Conservation (phyloP, 37 sponge, comb jelly and placozoan species). For the Lycopodina hypogea region DNA sequence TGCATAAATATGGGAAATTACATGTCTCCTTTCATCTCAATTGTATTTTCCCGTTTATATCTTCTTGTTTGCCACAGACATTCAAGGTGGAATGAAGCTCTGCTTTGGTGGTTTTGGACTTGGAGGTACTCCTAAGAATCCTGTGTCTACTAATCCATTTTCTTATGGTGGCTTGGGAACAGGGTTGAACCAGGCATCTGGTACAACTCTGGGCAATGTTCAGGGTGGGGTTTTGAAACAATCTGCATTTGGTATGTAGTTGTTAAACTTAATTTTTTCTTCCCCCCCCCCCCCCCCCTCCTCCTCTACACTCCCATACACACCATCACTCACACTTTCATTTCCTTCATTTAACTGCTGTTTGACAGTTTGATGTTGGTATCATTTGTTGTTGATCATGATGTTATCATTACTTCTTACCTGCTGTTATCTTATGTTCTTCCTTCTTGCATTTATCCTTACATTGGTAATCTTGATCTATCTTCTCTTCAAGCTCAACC, state of each 20-base stretch:
- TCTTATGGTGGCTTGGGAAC: too few species aligned
- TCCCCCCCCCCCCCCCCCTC: neutral
- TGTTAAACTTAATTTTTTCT: neutral
- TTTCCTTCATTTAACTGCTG: neutral
- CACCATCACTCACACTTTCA: neutral
- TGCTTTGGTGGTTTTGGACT: neutral
- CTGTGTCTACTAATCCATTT: too few species aligned
- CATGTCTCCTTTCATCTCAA: neutral
- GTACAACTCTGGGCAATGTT: too few species aligned
- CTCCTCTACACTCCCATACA: neutral
- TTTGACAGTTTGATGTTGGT: neutral
- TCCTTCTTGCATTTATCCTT: neutral
- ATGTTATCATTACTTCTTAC: neutral
- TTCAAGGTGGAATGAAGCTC: neutral
- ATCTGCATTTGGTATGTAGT: conserved; percentile 9
- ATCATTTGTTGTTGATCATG: neutral
- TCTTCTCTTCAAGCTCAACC: neutral
- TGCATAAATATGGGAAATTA: neutral
- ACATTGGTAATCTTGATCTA: neutral
- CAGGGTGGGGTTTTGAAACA: neutral
- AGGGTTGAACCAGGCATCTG: too few species aligned
- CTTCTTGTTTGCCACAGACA: neutral
- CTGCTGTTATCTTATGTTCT: neutral
- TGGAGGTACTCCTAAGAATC: neutral
- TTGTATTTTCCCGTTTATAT: neutral